Conservation (phyloP, 2,888 invertebrate genomes). For the Oligia strigilis region DNA sequence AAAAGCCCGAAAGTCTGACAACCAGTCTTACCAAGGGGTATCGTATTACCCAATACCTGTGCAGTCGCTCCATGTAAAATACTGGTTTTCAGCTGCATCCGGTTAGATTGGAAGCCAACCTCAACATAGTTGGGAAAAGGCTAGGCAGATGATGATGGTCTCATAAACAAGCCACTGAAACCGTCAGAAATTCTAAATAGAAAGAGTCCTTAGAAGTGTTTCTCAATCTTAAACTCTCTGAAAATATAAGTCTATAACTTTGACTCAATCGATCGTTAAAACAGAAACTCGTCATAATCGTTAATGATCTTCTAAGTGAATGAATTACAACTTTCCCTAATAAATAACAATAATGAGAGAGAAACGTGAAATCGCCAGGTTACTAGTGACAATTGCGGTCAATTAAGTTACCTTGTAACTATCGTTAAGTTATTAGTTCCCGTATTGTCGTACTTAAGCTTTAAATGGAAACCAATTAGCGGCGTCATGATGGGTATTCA, state of each 20-base stretch:
- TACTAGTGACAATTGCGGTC: conserved; percentile 1
- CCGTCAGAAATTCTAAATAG: not conserved
- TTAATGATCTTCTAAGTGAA: not conserved
- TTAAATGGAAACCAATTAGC: conserved; percentile 57
- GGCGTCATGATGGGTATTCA: conserved; percentile 51
- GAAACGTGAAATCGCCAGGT: not conserved
- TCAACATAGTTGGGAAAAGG: no score
- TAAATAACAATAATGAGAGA: not conserved
- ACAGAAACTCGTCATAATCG: conserved; percentile 1
- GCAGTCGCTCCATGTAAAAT: no score
- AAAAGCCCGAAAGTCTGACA: no score
- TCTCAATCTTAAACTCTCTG: not conserved
- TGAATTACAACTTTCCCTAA: not conserved
- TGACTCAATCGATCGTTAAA: not conserved
- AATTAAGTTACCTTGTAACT: conserved; percentile 40
- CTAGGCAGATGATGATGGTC: no score
- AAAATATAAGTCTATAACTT: not conserved
- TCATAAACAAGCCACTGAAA: not conserved
- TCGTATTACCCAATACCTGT: no score
- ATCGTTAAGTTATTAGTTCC: conserved; percentile 31
- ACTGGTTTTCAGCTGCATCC: no score
- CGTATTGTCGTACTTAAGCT: conserved; percentile 41
- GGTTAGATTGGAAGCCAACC: no score
- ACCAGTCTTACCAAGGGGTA: no score
- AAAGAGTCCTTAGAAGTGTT: not conserved